Evolutionary conservation across 2,797 vertebrate genomes (phyloP).

Genomic region (Danio jaintianensis): DNA sequence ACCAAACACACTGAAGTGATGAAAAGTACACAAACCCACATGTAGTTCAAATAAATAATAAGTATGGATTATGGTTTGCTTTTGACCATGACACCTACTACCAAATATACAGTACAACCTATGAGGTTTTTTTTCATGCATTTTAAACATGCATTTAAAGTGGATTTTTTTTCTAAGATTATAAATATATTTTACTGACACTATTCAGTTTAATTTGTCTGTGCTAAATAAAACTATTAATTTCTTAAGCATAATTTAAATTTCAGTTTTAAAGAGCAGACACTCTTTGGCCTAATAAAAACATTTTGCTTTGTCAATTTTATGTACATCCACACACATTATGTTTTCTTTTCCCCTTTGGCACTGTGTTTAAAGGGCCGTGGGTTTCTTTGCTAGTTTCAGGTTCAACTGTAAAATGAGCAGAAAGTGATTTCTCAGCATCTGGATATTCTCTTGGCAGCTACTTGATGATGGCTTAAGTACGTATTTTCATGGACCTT

Average conservation of each 20-base stretch:
- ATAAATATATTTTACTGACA: too few relatives aligned
- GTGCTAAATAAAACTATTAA: too few relatives aligned
- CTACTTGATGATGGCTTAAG: slow-evolving; percentile 3
- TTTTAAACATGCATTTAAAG: too few relatives aligned
- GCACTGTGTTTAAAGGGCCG: neutral
- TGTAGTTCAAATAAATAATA: too few relatives aligned
- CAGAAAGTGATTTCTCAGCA: neutral
- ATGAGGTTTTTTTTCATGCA: too few relatives aligned
- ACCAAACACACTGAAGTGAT: too few relatives aligned
- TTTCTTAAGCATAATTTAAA: neutral
- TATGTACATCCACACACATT: neutral
- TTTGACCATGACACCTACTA: too few relatives aligned
- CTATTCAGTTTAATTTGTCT: too few relatives aligned
- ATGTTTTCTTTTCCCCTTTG: neutral
- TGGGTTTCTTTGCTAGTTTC: neutral
- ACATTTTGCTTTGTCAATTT: neutral
- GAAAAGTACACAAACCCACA: too few relatives aligned
- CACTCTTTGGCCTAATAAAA: neutral
- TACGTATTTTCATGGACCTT: slow-evolving; percentile 6
- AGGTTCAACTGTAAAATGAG: neutral
- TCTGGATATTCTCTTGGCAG: slow-evolving; percentile 12
- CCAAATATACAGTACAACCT: too few relatives aligned
- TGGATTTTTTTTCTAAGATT: too few relatives aligned
- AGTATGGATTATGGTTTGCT: too few relatives aligned
- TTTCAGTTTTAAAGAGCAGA: neutral